Percentiles rank a stretch among this genome's conserved stretches.
Evolutionary conservation across 2,113 vertebrate genomes (phyloP).

Genomic region (Chinchilla lanigera): DNA sequence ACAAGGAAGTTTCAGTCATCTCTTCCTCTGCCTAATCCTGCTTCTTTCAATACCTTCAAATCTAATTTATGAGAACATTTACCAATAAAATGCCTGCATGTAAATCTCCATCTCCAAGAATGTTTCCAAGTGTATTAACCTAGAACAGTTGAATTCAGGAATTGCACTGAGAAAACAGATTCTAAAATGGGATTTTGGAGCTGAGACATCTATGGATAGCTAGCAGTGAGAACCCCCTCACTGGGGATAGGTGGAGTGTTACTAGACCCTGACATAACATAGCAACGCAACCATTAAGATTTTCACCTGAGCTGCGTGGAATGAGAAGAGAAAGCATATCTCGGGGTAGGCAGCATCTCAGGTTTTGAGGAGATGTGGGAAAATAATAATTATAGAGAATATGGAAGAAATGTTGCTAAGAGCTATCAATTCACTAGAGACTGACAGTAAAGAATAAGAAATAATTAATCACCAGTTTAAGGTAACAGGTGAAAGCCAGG

Average conservation of each 20-base stretch:
- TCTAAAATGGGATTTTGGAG: not conserved
- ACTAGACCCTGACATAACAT: not conserved
- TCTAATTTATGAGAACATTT: not conserved
- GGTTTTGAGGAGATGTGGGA: not conserved
- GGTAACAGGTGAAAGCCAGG: not conserved
- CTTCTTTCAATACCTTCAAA: not conserved
- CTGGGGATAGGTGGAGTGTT: not conserved
- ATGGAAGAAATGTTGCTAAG: not conserved
- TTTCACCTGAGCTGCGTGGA: not conserved
- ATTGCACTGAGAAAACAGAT: not conserved
- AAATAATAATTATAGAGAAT: not conserved
- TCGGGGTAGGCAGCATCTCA: not conserved
- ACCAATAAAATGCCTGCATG: not conserved
- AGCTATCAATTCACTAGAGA: not conserved
- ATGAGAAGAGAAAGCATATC: not conserved
- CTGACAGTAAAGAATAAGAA: not conserved
- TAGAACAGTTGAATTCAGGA: not conserved
- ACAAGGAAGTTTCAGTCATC: not conserved
- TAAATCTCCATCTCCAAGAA: not conserved
- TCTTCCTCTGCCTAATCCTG: not conserved
- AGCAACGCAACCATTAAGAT: not conserved
- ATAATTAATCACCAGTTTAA: conserved; percentile 53
- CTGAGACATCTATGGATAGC: not conserved
- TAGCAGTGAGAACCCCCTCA: not conserved
- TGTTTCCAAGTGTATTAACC: not conserved